Evolutionary conservation across 2,888 invertebrate species (phyloP).

Genomic region (Apoda limacodes): DNA sequence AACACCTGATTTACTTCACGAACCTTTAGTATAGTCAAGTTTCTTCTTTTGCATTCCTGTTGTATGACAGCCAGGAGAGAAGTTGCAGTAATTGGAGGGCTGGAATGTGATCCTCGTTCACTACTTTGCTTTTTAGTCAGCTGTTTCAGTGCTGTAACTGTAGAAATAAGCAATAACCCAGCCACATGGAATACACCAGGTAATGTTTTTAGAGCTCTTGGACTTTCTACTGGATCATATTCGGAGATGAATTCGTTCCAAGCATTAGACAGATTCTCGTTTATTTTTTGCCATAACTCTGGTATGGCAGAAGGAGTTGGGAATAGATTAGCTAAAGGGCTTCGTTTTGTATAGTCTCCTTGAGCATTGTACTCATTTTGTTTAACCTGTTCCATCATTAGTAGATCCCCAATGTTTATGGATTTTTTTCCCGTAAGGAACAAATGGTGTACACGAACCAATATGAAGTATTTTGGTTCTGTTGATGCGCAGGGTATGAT

Average conservation of each 20-base stretch:
- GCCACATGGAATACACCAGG: conserved; percentile 72
- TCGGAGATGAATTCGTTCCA: conserved; percentile 86
- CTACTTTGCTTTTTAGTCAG: conserved; percentile 63
- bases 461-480: conserved; percentile 74
- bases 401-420: conserved; percentile 79
- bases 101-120: conserved; percentile 35
- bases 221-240: conserved; percentile 82
- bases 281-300: conserved; percentile 74
- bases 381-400: conserved; percentile 69
- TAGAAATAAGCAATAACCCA: conserved; percentile 73
- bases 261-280: conserved; percentile 76
- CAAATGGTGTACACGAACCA: conserved; percentile 82
- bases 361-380: conserved; percentile 40
- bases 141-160: conserved; percentile 73
- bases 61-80: conserved; percentile 51
- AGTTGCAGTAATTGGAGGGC: conserved; percentile 50
- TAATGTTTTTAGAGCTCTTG: conserved; percentile 70
- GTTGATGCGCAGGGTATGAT: conserved; percentile 71
- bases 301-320: conserved; percentile 73
- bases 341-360: conserved; percentile 36
- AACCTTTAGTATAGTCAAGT: conserved; percentile 53
- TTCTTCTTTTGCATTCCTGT: conserved; percentile 48
- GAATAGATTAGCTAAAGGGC: conserved; percentile 66
- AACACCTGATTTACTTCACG: too few relatives aligned
- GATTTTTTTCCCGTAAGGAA: conserved; percentile 77